Evolutionary conservation across 2,113 vertebrate species (phyloP).

Genomic region (Perca fluviatilis): DNA sequence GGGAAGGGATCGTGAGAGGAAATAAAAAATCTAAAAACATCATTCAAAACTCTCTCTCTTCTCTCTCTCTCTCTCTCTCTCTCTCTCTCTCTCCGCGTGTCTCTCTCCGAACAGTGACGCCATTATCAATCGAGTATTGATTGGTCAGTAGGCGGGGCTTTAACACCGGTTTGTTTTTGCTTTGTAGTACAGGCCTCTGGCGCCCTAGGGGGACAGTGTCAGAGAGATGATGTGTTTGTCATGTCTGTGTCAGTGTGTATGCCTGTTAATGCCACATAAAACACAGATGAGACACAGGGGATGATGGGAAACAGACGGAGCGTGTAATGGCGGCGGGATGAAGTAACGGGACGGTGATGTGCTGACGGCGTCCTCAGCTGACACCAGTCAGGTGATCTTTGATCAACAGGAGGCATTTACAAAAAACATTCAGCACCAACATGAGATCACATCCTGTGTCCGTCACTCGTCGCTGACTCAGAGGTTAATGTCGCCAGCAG

Average conservation of each 20-base stretch:
- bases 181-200: too few species aligned
- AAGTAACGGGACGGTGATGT: not conserved
- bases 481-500: not conserved
- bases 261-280: slow-evolving; percentile 27
- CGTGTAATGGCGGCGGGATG: not conserved
- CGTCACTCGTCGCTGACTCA: not conserved
- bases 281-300: not conserved
- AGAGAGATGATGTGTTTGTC: slow-evolving; percentile 4
- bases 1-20: too few species aligned
- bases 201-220: too few species aligned
- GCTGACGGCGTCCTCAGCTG: not conserved
- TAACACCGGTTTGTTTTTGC: too few species aligned
- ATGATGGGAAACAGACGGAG: slow-evolving; percentile 12
- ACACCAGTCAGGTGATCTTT: not conserved
- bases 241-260: slow-evolving; percentile 15
- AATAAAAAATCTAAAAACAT: too few species aligned
- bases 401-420: not conserved
- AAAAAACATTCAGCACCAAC: not conserved
- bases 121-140: too few species aligned
- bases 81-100: too few species aligned
- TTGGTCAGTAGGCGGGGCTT: too few species aligned
- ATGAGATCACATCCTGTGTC: not conserved
- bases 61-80: too few species aligned
- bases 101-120: too few species aligned
- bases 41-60: too few species aligned